A percentile compares a stretch with the other conserved stretches of the same genome.
Conservation (phyloP, 2,113 vertebrate genomes). For the Trematocara variabile region DNA sequence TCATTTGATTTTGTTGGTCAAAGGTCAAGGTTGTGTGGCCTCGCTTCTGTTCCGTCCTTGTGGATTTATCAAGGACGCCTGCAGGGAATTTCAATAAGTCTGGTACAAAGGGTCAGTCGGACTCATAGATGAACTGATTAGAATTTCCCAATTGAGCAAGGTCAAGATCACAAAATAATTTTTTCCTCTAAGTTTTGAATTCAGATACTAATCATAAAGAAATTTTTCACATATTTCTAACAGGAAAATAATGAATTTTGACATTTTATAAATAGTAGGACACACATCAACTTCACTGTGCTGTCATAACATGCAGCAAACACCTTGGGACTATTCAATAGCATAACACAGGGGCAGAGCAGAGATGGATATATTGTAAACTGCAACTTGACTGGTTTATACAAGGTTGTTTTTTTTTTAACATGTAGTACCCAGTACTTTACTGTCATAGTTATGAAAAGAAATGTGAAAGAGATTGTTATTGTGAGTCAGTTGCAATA, state of each 20-base stretch:
- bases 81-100: background rate
- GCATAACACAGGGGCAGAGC: background rate
- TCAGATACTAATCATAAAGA: background rate
- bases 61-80: background rate
- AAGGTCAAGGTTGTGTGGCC: background rate
- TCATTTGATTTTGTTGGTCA: background rate
- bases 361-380: background rate
- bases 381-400: background rate
- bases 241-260: background rate
- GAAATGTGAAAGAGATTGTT: background rate
- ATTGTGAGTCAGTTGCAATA: background rate
- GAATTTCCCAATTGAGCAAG: background rate
- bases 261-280: background rate
- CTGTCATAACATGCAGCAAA: background rate
- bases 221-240: background rate
- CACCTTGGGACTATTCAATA: background rate
- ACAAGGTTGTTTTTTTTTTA: background rate
- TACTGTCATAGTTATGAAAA: background rate
- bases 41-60: background rate
- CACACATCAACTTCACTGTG: background rate
- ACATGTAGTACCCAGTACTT: background rate
- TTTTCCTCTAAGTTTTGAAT: background rate
- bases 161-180: background rate
- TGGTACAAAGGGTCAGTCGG: background rate
- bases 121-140: background rate